Evolutionary conservation across 2,797 vertebrate genomes (phyloP).

Genomic region (Lindbergichthys nudifrons): DNA sequence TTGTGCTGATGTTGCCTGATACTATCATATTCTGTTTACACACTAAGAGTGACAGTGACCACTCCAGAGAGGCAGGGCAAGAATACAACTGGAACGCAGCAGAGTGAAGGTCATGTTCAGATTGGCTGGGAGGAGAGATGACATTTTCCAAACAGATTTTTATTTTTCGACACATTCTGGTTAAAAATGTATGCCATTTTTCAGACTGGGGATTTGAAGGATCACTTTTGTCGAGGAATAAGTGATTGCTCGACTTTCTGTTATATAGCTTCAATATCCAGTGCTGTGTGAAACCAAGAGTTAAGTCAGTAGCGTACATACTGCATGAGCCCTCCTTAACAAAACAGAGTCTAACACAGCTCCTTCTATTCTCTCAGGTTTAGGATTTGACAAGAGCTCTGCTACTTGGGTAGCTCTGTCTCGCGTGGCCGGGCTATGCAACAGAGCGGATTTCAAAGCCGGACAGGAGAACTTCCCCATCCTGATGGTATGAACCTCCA

Average conservation of each 20-base stretch:
- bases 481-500: conserved; percentile 83
- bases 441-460: conserved; percentile 90
- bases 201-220: conserved; percentile 38
- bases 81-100: conserved; percentile 56
- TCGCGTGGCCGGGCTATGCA: conserved; percentile 90
- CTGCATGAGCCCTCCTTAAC: conserved; percentile 55
- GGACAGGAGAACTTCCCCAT: conserved; percentile 88
- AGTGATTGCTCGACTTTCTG: conserved; percentile 50
- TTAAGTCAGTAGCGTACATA: conserved; percentile 58
- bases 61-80: conserved; percentile 16
- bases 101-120: conserved; percentile 50
- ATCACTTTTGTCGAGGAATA: conserved; percentile 51
- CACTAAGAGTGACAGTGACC: conserved; percentile 40
- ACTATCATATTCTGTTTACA: conserved; percentile 40
- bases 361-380: conserved; percentile 80
- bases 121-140: conserved; percentile 14
- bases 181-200: conserved; percentile 61
- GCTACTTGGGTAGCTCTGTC: conserved; percentile 90
- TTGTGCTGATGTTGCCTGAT: conserved; percentile 5
- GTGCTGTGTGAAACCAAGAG: conserved; percentile 39
- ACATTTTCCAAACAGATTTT: conserved; percentile 42
- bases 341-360: conserved; percentile 32
- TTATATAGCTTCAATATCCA: conserved; percentile 61
- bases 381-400: conserved; percentile 92
- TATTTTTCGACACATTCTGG: conserved; percentile 30